phyloP scores from a whole-genome alignment of 2,888 invertebrate genomes.

The Villa cingulata region DNA sequence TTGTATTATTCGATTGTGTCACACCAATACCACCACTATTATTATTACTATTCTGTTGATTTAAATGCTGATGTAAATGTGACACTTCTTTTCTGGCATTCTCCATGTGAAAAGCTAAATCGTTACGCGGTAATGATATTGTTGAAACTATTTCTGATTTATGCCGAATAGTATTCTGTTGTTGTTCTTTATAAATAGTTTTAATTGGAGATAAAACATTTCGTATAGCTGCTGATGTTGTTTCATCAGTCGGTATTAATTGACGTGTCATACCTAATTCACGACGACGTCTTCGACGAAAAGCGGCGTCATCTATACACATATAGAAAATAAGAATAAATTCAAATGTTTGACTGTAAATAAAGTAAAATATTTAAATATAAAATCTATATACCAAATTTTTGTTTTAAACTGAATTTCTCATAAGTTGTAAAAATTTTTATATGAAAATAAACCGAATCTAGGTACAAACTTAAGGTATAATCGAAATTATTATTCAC shows the following conservation, averaged over 20 bases:
- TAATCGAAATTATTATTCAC: too few species aligned
- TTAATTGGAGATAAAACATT: slow-evolving; percentile 27
- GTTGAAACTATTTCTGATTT: not conserved
- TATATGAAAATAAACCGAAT: too few species aligned
- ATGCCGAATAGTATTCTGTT: slow-evolving; percentile 2
- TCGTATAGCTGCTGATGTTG: slow-evolving; percentile 20
- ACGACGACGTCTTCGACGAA: slow-evolving; percentile 31
- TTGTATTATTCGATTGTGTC: not conserved
- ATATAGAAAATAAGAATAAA: not conserved
- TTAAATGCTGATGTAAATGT: not conserved
- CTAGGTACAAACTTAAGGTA: too few species aligned
- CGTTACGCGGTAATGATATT: slow-evolving; percentile 17
- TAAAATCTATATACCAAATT: too few species aligned
- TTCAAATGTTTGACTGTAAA: too few species aligned
- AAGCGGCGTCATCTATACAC: slow-evolving; percentile 34
- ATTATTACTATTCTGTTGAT: too few species aligned
- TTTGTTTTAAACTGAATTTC: too few species aligned
- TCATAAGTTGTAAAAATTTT: too few species aligned
- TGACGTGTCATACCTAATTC: slow-evolving; percentile 30
- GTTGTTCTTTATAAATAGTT: slow-evolving; percentile 5
- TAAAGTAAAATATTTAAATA: too few species aligned
- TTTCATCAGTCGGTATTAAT: slow-evolving; percentile 28
- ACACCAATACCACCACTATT: not conserved
- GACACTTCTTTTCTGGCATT: slow-evolving; percentile 21
- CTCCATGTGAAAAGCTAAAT: slow-evolving; percentile 24